Percentiles rank a stretch among this genome's conserved stretches.
phyloP scores from a whole-genome alignment of 2,797 vertebrate species.

The Anisognathus igniventris region DNA sequence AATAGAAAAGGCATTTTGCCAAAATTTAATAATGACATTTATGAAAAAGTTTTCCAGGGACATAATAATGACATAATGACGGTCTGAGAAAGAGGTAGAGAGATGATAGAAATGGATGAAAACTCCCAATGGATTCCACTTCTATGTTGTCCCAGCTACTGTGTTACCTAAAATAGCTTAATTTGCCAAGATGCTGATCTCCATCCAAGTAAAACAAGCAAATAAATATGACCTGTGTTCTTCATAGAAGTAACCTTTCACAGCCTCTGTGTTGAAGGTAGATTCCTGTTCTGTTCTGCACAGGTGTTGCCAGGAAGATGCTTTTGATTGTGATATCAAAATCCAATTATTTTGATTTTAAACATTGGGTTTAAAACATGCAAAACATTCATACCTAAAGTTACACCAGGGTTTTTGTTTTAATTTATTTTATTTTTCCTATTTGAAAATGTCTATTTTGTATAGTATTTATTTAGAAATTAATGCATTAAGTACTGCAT shows the following conservation, averaged over 20 bases:
- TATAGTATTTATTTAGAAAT: not conserved
- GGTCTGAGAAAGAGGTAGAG: not conserved
- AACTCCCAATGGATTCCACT: not conserved
- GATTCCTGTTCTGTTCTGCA: not conserved
- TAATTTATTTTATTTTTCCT: not conserved
- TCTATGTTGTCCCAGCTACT: rapidly evolving
- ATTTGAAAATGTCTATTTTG: not conserved
- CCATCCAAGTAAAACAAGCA: not conserved
- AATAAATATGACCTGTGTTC: not conserved
- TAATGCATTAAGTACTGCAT: not conserved
- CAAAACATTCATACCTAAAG: not conserved
- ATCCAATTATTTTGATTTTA: not conserved
- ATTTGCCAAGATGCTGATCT: not conserved
- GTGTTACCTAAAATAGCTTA: not conserved
- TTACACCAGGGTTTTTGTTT: rapidly evolving
- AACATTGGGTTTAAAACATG: not conserved
- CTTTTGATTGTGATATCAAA: not conserved
- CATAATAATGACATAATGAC: not conserved
- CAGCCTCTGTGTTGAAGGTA: not conserved
- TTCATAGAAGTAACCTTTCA: not conserved
- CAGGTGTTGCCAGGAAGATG: not conserved
- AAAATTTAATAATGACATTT: not conserved
- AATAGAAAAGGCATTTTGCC: not conserved
- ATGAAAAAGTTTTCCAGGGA: not conserved
- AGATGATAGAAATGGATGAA: not conserved